Evolutionary conservation across 2,888 invertebrate species (phyloP), one percentile per base, ranked within the genome.

Genomic region (Timandra comae): DNA sequence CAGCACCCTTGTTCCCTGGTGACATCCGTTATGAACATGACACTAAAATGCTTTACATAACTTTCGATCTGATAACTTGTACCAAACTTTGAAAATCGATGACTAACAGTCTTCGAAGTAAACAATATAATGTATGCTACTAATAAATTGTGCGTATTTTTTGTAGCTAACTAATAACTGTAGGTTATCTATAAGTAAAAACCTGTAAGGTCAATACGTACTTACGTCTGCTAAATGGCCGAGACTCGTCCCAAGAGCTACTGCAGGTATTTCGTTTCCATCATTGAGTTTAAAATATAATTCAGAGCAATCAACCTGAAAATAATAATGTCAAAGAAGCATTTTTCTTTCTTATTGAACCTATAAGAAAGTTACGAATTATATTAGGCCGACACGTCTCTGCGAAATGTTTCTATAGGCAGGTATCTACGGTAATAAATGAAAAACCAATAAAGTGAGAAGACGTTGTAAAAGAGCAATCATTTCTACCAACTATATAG

Each of bases 181-280:
- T n/a, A n/a, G n/a, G n/a, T n/a, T n/a, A n/a, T n/a, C n/a, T n/a
- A n/a, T n/a, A n/a, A n/a, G n/a, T n/a, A n/a, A n/a, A n/a, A n/a
- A n/a, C n/a, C n/a, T n/a, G n/a, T n/a, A 16, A 16, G 16, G 11
- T 19, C 9, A 11, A 21, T 26, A 8, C 13, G 21, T 46, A 74
- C 78, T 72, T 58, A 80, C 80, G 52, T 79, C 77, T 41, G 73
- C 46, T 27, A 67, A 46, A 56, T 79, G 79, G 29, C 81, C 80
- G 39, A 80, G 52, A 43, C 81, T 80, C 8, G 81, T 81, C 8
- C 81, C 81, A 21, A 82, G 52, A 29, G 82, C 80, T 10, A 80
- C 47, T 8, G 69, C 63, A 8, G 80, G 79, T 47, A 80, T 78
- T 44, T 67, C 56, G 43, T 71, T 51, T 5, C 77, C 79, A 52